phyloP scores from a whole-genome alignment of 2,888 invertebrate genomes.

The Antheraea yamamai region DNA sequence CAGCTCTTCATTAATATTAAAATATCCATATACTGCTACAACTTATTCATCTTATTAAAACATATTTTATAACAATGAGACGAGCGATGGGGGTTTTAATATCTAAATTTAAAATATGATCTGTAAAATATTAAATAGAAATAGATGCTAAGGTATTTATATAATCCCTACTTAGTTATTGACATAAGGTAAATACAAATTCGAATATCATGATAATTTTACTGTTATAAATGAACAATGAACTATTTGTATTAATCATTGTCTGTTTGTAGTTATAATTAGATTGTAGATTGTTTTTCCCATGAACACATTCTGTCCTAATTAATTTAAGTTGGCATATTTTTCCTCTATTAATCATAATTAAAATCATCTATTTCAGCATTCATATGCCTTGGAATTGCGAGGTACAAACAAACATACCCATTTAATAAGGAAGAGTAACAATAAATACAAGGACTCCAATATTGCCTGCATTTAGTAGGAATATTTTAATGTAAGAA shows the following conservation, averaged over 20 bases:
- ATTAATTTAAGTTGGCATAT: background rate
- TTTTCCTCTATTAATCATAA: background rate
- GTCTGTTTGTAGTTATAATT: background rate
- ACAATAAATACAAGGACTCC: slow-evolving; percentile 21
- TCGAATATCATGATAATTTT: background rate
- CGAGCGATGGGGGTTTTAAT: too few relatives aligned
- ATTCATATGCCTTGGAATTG: slow-evolving; percentile 80
- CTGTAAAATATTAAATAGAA: too few relatives aligned
- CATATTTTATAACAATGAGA: too few relatives aligned
- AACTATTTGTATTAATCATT: background rate
- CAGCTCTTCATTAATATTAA: too few relatives aligned
- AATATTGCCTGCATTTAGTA: background rate
- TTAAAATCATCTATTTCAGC: slow-evolving; percentile 67
- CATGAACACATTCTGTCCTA: background rate
- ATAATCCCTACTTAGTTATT: too few relatives aligned
- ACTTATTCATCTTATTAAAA: too few relatives aligned
- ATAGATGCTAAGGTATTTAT: too few relatives aligned
- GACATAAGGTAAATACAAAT: too few relatives aligned
- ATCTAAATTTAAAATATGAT: too few relatives aligned
- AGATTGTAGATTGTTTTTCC: background rate
- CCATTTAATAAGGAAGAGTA: slow-evolving; percentile 72
- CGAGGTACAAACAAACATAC: slow-evolving; percentile 74
- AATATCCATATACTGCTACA: too few relatives aligned
- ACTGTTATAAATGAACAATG: slow-evolving; percentile 1
- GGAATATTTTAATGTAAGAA: slow-evolving; percentile 16